phyloP scores from a whole-genome alignment of 2,113 vertebrate genomes.

The Corvus hawaiiensis region DNA sequence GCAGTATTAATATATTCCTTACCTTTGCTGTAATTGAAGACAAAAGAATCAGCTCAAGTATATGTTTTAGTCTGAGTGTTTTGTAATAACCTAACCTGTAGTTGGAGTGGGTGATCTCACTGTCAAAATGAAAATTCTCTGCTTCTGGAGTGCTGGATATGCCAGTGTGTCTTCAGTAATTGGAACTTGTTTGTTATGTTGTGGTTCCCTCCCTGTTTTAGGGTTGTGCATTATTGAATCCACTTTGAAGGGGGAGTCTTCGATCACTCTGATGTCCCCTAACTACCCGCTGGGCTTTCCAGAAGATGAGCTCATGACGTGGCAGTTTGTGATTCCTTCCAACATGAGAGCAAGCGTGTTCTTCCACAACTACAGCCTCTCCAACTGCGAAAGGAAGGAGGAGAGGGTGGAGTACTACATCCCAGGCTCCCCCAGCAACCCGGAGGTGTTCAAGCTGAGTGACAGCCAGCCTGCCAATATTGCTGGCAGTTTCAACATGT shows the following conservation, averaged over 20 bases:
- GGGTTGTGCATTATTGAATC: constrained; percentile 80
- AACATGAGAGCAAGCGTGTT: constrained; percentile 81
- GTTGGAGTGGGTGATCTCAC: neutral
- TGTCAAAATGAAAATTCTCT: neutral
- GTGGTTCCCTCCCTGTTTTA: neutral
- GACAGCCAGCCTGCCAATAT: constrained; percentile 79
- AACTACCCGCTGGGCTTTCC: constrained; percentile 81
- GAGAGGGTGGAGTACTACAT: constrained; percentile 77
- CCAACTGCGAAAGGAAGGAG: constrained; percentile 77
- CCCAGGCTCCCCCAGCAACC: constrained; percentile 42
- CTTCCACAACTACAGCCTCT: constrained; percentile 71
- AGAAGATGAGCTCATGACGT: constrained; percentile 76
- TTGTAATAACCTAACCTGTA: neutral
- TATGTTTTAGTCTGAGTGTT: neutral
- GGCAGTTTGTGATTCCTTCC: constrained; percentile 81
- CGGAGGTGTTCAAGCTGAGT: constrained; percentile 53
- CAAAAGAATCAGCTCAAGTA: neutral
- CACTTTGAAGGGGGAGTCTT: constrained; percentile 73
- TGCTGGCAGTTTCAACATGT: constrained; percentile 82
- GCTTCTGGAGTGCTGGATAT: neutral
- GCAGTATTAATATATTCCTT: neutral
- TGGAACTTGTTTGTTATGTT: neutral
- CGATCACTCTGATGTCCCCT: constrained; percentile 77
- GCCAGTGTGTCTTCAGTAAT: neutral
- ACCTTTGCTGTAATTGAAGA: neutral